A percentile compares a stretch with the other conserved stretches of the same genome.
Conservation (phyloP, 1,140 invertebrate species). For the Parapsyche elsis region DNA sequence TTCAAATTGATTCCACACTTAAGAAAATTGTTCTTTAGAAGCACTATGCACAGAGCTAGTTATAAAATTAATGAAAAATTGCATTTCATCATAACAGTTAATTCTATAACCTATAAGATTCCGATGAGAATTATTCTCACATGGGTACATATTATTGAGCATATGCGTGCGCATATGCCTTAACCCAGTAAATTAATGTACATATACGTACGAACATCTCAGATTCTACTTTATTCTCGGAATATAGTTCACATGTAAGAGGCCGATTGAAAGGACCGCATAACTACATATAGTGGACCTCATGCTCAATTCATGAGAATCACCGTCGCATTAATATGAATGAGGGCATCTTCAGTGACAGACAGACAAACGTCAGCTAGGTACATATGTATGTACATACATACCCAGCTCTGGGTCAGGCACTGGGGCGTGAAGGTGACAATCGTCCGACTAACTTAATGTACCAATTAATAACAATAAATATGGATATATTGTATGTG, state of each 20-base stretch:
- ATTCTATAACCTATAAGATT: too few species aligned
- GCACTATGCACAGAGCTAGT: too few species aligned
- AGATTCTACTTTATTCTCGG: neutral
- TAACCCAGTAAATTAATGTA: constrained; percentile 4
- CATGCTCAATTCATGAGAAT: constrained; percentile 55
- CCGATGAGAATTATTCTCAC: too few species aligned
- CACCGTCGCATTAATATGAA: constrained; percentile 50
- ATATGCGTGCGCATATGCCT: neutral
- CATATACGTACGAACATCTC: neutral
- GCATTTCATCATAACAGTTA: too few species aligned
- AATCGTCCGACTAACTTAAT: neutral
- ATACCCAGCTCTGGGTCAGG: constrained; percentile 51
- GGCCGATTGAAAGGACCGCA: constrained; percentile 29
- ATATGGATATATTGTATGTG: too few species aligned
- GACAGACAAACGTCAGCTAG: constrained; percentile 42
- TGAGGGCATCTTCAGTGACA: constrained; percentile 53
- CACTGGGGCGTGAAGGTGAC: constrained; percentile 37
- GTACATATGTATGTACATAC: too few species aligned
- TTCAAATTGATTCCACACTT: too few species aligned
- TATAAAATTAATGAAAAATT: too few species aligned
- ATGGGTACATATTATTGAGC: too few species aligned
- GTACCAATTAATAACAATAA: too few species aligned
- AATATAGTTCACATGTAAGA: constrained; percentile 10
- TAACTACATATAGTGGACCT: constrained; percentile 30
- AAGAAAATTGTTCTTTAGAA: too few species aligned